Base-by-base conservation (phyloP, 2,113 vertebrate genomes). In the Vulpes ferrilata region DNA sequence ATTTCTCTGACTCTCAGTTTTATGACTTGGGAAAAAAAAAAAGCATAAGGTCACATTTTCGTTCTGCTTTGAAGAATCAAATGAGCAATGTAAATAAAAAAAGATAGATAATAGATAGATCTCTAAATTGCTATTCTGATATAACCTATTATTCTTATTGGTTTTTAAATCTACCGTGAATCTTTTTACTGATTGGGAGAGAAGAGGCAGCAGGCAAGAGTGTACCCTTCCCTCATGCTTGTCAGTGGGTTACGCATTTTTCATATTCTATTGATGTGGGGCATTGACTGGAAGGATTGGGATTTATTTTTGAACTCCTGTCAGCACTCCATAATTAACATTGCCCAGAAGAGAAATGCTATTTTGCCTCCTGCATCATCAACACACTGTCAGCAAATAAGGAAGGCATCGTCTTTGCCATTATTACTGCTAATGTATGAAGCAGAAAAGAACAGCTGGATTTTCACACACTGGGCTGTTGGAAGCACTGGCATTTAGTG, bases 281-380 rank as follows among this genome's bases (percentile, higher is more conserved):
- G 23, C 94, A 95, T 84, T 91, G 94, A 94, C 95, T 97, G 62
- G 78, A 96, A 94, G 90, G 79, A 80, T 94, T 32, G 64, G 73
- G 62, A 76, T 98, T 97, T 98, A 98, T 98, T 98, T 98, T 96
- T 96, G 97, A 96, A 87, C 97, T 97, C 90, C 74, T 96, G 94
- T 98, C 97, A 98, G 97, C 88, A 57, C 78, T 96, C 95, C 85
- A 80, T 96, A 97, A 98, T 98, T 98, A 98, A 96, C 97, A 73
- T 96, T 88, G 93, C 97, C 93, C 96, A 98, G 97, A 98, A 97
- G 97, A 98, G 97, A 98, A 96, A 96, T 96, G 97, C 97, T 98
- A 96, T 98, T 98, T 98, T 98, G 93, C 67, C 93, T 97, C 35
- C 62, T 88, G 81, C 94, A 74, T 98, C 97, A 95, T 98, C 97